Evolutionary conservation across 2,113 vertebrate species (phyloP).

Genomic region (Nothocercus nigrocapillus): DNA sequence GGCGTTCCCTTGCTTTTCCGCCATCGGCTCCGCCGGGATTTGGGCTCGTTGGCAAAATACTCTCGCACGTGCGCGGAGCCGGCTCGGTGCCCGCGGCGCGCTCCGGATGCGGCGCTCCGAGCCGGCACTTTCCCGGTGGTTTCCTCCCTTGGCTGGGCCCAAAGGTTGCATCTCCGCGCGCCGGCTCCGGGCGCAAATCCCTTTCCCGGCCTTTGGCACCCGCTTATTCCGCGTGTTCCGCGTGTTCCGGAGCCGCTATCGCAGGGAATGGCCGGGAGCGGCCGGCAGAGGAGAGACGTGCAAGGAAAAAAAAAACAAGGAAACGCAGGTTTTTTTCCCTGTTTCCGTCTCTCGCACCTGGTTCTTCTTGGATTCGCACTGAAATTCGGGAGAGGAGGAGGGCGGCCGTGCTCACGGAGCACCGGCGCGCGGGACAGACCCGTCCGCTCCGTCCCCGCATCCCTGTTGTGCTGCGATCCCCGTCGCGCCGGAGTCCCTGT

Average conservation of each 20-base stretch:
- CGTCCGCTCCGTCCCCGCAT: neutral
- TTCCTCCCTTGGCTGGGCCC: neutral
- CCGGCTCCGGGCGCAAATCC: neutral
- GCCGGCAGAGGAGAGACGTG: neutral
- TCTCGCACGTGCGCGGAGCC: too few relatives aligned
- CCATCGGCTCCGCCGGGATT: too few relatives aligned
- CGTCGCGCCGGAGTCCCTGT: neutral
- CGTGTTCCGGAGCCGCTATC: neutral
- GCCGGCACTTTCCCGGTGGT: too few relatives aligned
- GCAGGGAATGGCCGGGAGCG: slow-evolving; percentile 19
- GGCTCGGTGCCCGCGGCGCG: too few relatives aligned
- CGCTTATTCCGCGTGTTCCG: neutral
- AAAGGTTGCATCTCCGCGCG: neutral
- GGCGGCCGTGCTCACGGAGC: neutral
- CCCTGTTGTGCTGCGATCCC: neutral
- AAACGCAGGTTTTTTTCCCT: too few relatives aligned
- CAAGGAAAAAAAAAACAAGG: too few relatives aligned
- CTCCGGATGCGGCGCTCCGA: too few relatives aligned
- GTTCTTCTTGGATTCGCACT: neutral
- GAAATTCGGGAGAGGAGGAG: too few relatives aligned
- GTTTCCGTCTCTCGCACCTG: accelerated
- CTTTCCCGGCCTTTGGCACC: slow-evolving; percentile 25
- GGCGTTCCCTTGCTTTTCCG: too few relatives aligned
- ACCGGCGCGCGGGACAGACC: accelerated
- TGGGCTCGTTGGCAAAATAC: too few relatives aligned